Percentiles rank a stretch among this genome's conserved stretches.
phyloP scores from a whole-genome alignment of 2,888 invertebrate genomes.

The Dilophus febrilis region DNA sequence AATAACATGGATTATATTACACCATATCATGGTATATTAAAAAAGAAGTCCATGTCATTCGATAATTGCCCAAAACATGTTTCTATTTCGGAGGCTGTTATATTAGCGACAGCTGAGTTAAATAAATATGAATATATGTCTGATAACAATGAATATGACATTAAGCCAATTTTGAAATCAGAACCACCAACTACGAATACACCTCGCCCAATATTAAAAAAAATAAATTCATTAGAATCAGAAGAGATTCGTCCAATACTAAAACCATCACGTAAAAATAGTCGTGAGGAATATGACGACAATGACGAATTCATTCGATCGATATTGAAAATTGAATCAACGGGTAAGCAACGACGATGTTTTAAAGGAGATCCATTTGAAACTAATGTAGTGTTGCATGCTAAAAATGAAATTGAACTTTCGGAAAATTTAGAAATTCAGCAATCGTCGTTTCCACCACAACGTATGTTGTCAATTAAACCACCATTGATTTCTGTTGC shows the following conservation, averaged over 20 bases:
- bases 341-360: constrained; percentile 25
- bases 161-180: constrained; percentile 68
- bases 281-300: constrained; percentile 36
- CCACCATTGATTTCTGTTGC: constrained; percentile 39
- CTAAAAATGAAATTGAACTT: constrained; percentile 21
- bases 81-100: constrained; percentile 30
- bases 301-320: constrained; percentile 15
- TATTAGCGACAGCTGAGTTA: constrained; percentile 31
- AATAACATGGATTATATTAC: constrained; percentile 48
- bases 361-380: constrained; percentile 14
- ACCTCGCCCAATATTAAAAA: constrained; percentile 69
- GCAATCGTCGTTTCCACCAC: constrained; percentile 23
- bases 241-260: constrained; percentile 62
- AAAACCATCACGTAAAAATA: constrained; percentile 51
- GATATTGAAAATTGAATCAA: constrained; percentile 26
- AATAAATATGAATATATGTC: constrained; percentile 32
- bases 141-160: constrained; percentile 35
- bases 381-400: constrained; percentile 8
- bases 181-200: constrained; percentile 44
- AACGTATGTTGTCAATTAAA: constrained; percentile 9
- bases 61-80: constrained; percentile 28
- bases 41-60: constrained; percentile 33
- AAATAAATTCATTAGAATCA: constrained; percentile 60
- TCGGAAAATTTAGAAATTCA: constrained; percentile 41
- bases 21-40: constrained; percentile 57